These are phyloP conservation scores for Cloeon dipterum DNA, from an alignment of 2,888 invertebrate genomes.

Conservation along the genomic window DNA sequence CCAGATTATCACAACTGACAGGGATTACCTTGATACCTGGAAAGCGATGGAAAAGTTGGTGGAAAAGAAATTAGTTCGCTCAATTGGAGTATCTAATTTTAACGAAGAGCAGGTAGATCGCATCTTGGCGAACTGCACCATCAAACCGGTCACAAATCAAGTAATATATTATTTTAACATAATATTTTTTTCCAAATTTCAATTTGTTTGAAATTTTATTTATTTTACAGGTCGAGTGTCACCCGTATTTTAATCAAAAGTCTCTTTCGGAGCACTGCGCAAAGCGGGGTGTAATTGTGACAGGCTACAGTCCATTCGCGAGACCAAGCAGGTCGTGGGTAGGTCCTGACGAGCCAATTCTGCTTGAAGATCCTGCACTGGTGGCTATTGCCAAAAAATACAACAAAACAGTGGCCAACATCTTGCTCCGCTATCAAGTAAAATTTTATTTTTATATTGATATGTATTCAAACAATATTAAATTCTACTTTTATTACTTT, in stretches of 20 bases:
- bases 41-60: not conserved
- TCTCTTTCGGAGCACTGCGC: slow-evolving; percentile 38
- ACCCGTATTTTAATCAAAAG: slow-evolving; percentile 17
- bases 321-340: slow-evolving; percentile 18
- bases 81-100: slow-evolving; percentile 27
- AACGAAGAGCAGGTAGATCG: slow-evolving; percentile 21
- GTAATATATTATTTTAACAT: not conserved
- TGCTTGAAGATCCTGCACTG: slow-evolving; percentile 16
- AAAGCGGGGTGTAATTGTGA: slow-evolving; percentile 34
- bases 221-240: slow-evolving; percentile 21
- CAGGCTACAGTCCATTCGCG: slow-evolving; percentile 42
- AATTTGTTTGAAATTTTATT: too few species aligned
- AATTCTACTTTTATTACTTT: too few species aligned
- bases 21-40: not conserved
- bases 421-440: slow-evolving; percentile 16
- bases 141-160: slow-evolving; percentile 9
- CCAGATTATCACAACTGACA: not conserved
- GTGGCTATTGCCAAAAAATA: slow-evolving; percentile 15
- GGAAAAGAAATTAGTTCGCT: slow-evolving; percentile 15
- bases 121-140: slow-evolving; percentile 15
- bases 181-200: too few species aligned
- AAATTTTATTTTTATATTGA: too few species aligned
- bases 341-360: slow-evolving; percentile 11
- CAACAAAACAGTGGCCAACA: slow-evolving; percentile 16
- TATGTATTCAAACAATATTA: too few species aligned